These are phyloP conservation scores for Calephelis virginiensis DNA, from an alignment of 1,140 invertebrate genomes.

Conservation along the genomic window DNA sequence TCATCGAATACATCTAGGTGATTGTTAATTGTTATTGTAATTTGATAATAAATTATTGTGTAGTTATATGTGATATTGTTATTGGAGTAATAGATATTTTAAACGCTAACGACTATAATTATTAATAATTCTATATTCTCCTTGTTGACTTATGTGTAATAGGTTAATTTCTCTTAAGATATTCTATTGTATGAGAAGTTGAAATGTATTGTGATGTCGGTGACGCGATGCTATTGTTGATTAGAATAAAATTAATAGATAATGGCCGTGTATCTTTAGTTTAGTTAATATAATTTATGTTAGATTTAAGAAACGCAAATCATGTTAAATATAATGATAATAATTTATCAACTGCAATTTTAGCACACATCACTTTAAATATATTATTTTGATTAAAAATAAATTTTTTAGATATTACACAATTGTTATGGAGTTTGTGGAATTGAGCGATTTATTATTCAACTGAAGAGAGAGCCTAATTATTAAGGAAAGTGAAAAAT, in stretches of 20 bases:
- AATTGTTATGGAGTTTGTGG: no score
- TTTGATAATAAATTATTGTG: conserved; percentile 56
- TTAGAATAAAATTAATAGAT: conserved; percentile 14
- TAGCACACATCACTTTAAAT: neutral
- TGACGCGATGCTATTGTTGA: conserved; percentile 15
- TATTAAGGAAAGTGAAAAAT: no score
- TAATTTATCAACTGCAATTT: neutral
- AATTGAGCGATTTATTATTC: no score
- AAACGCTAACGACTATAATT: conserved; percentile 56
- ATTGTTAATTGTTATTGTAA: conserved; percentile 71
- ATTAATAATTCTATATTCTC: conserved; percentile 60
- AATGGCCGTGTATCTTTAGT: conserved; percentile 8
- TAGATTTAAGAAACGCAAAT: neutral
- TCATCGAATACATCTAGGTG: conserved; percentile 66
- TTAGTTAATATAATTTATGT: conserved; percentile 10
- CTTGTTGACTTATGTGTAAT: conserved; percentile 74
- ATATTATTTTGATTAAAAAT: no score
- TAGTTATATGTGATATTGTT: conserved; percentile 77
- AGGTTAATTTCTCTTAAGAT: conserved; percentile 33
- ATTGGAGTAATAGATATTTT: conserved; percentile 72
- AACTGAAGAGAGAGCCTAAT: no score
- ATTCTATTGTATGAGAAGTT: conserved; percentile 15
- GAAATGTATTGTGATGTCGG: conserved; percentile 15
- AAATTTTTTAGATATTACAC: no score
- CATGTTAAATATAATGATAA: neutral